These are phyloP conservation scores for Sebastes oblongus DNA, from an alignment of 2,797 vertebrate genomes.

Conservation along the genomic window DNA sequence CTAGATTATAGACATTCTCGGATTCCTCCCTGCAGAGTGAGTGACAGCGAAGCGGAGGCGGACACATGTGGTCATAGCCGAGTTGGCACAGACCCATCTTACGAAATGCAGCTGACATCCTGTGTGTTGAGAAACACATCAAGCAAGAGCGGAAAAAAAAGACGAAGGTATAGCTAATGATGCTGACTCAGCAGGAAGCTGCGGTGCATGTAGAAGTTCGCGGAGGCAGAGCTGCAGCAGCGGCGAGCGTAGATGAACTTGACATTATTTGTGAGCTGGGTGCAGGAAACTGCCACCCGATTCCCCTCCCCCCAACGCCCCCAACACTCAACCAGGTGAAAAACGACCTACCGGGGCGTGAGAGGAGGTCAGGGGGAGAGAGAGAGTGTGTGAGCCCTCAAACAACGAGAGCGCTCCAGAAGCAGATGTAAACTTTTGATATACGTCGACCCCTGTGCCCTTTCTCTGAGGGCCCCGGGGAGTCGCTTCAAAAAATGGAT, in stretches of 20 bases:
- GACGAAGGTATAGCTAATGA: constrained; percentile 10
- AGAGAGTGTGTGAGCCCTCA: not conserved
- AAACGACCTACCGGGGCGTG: constrained; percentile 37
- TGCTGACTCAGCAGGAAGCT: constrained; percentile 64
- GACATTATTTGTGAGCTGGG: not conserved
- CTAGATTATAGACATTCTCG: constrained; percentile 19
- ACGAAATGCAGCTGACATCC: constrained; percentile 46
- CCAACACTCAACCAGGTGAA: constrained; percentile 29
- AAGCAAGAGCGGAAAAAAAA: not conserved
- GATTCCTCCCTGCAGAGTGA: constrained; percentile 1
- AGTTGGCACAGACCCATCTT: constrained; percentile 9
- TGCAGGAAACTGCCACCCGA: constrained; percentile 3
- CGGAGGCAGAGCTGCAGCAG: constrained; percentile 25
- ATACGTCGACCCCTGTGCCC: not conserved
- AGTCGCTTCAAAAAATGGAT: constrained; percentile 10
- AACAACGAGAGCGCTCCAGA: not conserved
- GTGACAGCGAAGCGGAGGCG: not conserved
- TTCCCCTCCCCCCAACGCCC: not conserved
- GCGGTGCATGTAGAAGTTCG: constrained; percentile 22
- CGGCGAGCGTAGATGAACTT: not conserved
- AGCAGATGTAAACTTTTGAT: constrained; percentile 6
- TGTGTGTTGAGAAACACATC: constrained; percentile 44
- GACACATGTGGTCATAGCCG: constrained; percentile 16
- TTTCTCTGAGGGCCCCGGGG: not conserved
- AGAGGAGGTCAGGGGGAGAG: constrained; percentile 13